A percentile compares a stretch with the other conserved stretches of the same genome.
phyloP scores from a whole-genome alignment of 2,888 invertebrate species.

The Heteromurus nitidus region DNA sequence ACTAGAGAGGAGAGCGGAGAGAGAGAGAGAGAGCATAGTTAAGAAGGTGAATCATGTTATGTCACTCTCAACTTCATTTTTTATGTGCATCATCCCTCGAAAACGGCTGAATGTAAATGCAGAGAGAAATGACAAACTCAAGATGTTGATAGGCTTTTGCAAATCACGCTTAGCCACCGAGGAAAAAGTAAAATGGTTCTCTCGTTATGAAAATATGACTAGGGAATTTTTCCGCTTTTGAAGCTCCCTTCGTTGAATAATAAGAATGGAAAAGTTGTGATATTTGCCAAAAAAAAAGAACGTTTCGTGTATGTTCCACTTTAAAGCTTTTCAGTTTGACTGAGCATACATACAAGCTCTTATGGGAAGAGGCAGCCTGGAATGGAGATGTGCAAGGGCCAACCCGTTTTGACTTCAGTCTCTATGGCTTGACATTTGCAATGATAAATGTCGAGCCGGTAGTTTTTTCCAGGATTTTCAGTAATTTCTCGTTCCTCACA shows the following conservation, averaged over 20 bases:
- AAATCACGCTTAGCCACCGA: conserved; percentile 42
- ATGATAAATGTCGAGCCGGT: conserved; percentile 67
- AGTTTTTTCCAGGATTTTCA: conserved; percentile 61
- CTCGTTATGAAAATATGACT: conserved; percentile 61
- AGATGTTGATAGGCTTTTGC: conserved; percentile 45
- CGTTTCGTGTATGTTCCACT: conserved; percentile 24
- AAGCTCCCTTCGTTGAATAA: background rate
- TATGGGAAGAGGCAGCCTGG: no score
- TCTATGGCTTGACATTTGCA: conserved; percentile 65
- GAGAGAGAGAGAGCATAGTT: background rate
- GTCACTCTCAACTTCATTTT: conserved; percentile 8
- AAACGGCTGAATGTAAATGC: no score
- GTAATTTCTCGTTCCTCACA: conserved; percentile 64
- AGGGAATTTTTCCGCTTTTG: conserved; percentile 33
- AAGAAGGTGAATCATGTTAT: background rate
- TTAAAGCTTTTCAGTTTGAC: conserved; percentile 27
- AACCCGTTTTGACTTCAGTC: conserved; percentile 53
- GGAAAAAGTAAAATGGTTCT: conserved; percentile 29
- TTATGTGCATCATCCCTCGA: background rate
- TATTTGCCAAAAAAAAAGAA: conserved; percentile 53
- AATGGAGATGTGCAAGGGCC: conserved; percentile 28
- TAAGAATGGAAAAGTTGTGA: conserved; percentile 9
- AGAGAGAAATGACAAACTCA: conserved; percentile 39
- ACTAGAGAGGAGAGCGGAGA: background rate
- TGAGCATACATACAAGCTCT: no score